Base-by-base conservation (phyloP, 2,797 vertebrate species). In the Thamnophis elegans region DNA sequence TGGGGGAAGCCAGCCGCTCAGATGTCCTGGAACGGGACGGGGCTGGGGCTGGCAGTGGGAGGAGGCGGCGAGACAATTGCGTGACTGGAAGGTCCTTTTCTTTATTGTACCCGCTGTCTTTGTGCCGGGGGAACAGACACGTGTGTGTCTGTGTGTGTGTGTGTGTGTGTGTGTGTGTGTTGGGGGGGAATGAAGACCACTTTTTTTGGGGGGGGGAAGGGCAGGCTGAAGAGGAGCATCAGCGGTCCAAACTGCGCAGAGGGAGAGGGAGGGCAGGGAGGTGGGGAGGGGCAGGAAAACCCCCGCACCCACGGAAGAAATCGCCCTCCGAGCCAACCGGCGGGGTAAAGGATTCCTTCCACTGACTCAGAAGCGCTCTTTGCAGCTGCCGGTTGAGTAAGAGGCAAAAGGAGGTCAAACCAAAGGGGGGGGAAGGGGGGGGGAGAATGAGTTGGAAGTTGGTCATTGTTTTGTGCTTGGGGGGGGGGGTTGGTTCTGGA, bases 361-460 rank as follows among this genome's bases (percentile, higher is more conserved):
- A 25, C 86, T 93, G 92, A 93, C 59, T 93, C 92, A 93, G 90
- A 89, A 68, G 20, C 89, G 90, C 85, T 36, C 92, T 89, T 91
- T 89, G 22, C 87, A 68, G 6, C 4, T 13, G 20, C n/a, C 32
- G 92, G 65, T 73, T 93, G 87, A 91, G 87, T 86, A 91, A 93
- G 55, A 89, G 87, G 58, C 56, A 18, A 42, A 88, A 16, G 28
- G 42, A 93, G 36, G 90, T 55, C 89, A 42, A 12, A n/a, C 13
- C 36, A 14, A 20, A 6, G 1, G 5, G 0, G n/a, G 60, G 16
- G 28, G 2, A 26, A 22, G 3, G 12, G 1, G 0, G 26, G 56
- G 55, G 9, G 0, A 4, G 25, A 6, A 13, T 20, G 89, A 90
- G 78, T 11, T 59, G 82, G 56, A 60, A 65, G 60, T 53, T 65